Evolutionary conservation across 2,888 invertebrate species (phyloP).

Genomic region (Phyllotreta striolata): DNA sequence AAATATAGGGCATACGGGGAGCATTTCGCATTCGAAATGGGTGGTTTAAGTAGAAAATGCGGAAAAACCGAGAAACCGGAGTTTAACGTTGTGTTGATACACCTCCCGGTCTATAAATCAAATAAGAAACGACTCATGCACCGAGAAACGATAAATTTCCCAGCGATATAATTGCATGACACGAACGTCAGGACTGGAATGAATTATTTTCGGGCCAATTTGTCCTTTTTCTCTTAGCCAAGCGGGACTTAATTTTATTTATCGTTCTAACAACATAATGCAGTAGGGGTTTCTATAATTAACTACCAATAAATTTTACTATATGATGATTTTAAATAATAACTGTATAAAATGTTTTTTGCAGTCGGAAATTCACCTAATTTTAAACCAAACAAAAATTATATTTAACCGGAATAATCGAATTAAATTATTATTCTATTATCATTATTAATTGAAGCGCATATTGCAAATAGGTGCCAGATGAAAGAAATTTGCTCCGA

Average conservation of each 20-base stretch:
- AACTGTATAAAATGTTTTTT: too few species aligned
- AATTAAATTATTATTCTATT: too few species aligned
- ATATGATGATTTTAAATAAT: too few species aligned
- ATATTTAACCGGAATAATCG: too few species aligned
- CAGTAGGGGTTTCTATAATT: background rate
- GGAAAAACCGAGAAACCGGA: slow-evolving; percentile 17
- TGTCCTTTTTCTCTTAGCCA: background rate
- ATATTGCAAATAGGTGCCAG: too few species aligned
- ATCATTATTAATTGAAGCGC: too few species aligned
- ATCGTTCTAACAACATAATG: background rate
- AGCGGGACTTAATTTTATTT: background rate
- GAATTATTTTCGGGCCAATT: slow-evolving; percentile 9
- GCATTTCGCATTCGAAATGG: background rate
- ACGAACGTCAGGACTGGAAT: slow-evolving; percentile 23
- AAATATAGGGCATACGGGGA: background rate
- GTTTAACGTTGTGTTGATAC: slow-evolving; percentile 22
- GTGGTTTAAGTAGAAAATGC: background rate
- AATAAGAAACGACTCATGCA: slow-evolving; percentile 26
- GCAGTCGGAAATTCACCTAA: too few species aligned
- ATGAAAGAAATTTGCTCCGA: too few species aligned
- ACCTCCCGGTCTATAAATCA: slow-evolving; percentile 21
- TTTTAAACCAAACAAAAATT: too few species aligned
- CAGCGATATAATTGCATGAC: slow-evolving; percentile 23
- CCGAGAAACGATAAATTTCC: slow-evolving; percentile 25
- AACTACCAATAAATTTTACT: too few species aligned